These are phyloP conservation scores for Mus spretus DNA, from an alignment of 2,797 vertebrate species.

Conservation along the genomic window DNA sequence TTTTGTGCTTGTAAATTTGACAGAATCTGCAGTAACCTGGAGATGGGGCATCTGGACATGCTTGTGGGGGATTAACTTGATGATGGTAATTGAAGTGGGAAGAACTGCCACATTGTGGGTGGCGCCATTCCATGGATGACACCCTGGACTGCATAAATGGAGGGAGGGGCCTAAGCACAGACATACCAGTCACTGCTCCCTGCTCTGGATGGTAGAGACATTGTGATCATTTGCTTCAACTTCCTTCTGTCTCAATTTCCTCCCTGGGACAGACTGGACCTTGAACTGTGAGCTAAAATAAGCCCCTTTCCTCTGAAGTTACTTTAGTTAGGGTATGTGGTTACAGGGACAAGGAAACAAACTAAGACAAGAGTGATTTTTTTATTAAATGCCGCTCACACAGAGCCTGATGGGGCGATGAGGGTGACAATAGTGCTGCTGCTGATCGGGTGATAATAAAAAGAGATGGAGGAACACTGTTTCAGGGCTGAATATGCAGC, in stretches of 20 bases:
- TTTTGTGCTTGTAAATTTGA: not conserved
- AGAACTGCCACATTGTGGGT: not conserved
- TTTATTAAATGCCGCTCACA: not conserved
- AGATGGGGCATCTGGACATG: not conserved
- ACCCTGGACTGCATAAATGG: not conserved
- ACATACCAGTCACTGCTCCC: not conserved
- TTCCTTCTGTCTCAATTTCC: not conserved
- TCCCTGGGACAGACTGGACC: not conserved
- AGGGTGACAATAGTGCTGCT: not conserved
- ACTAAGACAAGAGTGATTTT: not conserved
- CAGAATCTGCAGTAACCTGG: not conserved
- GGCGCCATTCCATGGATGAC: not conserved
- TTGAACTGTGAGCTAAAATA: not conserved
- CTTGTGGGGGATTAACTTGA: not conserved
- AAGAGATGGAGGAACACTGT: not conserved
- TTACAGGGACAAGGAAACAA: not conserved
- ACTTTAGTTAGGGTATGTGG: not conserved
- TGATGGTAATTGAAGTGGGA: not conserved
- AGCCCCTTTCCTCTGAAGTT: not conserved
- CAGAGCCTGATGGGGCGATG: too few species aligned
- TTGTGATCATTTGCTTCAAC: not conserved
- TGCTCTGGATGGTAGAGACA: not conserved
- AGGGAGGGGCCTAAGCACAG: not conserved
- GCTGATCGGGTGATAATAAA: too few species aligned
- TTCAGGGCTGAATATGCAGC: not conserved